phyloP scores from a whole-genome alignment of 2,888 invertebrate genomes.

The Shargacucullia verbasci region DNA sequence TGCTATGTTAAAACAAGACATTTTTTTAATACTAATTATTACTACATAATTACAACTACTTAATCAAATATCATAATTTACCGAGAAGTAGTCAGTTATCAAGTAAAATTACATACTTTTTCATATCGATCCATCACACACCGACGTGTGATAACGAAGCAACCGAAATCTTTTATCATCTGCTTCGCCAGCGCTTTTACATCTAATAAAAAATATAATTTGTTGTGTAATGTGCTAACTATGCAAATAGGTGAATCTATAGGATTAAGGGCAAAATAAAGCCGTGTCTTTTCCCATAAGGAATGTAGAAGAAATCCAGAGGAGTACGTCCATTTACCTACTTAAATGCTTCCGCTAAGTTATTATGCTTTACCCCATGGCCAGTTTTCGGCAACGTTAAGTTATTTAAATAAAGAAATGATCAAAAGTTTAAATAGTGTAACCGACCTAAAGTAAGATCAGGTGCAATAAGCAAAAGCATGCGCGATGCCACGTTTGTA shows the following conservation, averaged over 20 bases:
- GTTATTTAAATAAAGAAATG: too few species aligned
- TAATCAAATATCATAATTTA: background rate
- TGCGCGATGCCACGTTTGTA: constrained; percentile 85
- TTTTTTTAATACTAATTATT: constrained; percentile 15
- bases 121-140: constrained; percentile 82
- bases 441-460: constrained; percentile 71
- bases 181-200: constrained; percentile 69
- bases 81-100: too few species aligned
- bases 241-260: too few species aligned
- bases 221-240: too few species aligned
- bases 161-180: constrained; percentile 78
- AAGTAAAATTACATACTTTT: constrained; percentile 63
- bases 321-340: too few species aligned
- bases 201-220: constrained; percentile 64
- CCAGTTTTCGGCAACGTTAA: too few species aligned
- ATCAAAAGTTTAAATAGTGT: too few species aligned
- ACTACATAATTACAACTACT: background rate
- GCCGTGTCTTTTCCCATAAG: too few species aligned
- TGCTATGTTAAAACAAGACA: constrained; percentile 68
- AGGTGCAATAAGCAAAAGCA: constrained; percentile 88
- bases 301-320: too few species aligned
- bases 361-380: too few species aligned
- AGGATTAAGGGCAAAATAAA: too few species aligned
- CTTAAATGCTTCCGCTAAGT: too few species aligned
- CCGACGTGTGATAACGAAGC: constrained; percentile 79